A percentile compares a stretch with the other conserved stretches of the same genome.
Evolutionary conservation across 2,113 vertebrate genomes (phyloP).

Genomic region (Empidonax traillii): DNA sequence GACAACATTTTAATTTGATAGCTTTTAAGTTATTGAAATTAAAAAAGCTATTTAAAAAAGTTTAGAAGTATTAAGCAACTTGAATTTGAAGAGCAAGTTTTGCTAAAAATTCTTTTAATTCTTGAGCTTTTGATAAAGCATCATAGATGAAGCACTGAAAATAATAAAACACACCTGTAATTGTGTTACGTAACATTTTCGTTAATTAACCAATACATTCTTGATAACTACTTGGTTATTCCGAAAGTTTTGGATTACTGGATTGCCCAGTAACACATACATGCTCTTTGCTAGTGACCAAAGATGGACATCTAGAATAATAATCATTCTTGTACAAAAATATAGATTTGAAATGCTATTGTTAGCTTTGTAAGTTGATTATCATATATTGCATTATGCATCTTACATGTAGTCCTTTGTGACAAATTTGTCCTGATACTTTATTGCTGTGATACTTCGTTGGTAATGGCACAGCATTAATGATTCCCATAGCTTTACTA

Average conservation of each 20-base stretch:
- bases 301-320: not conserved
- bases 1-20: not conserved
- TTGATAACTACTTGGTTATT: not conserved
- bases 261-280: not conserved
- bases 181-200: not conserved
- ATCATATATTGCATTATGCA: not conserved
- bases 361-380: conserved; percentile 28
- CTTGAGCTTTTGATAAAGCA: not conserved
- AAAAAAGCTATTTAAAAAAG: not conserved
- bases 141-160: not conserved
- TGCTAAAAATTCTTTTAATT: not conserved
- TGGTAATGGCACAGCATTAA: not conserved
- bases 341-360: not conserved
- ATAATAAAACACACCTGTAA: not conserved
- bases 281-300: not conserved
- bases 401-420: not conserved
- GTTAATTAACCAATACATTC: not conserved
- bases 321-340: not conserved
- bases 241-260: not conserved
- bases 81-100: not conserved
- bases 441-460: not conserved
- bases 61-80: not conserved
- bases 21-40: not conserved
- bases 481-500: conserved; percentile 43
- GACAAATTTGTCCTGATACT: not conserved